Base-by-base conservation (phyloP, 2,113 vertebrate species). In the Climacteris rufus region DNA sequence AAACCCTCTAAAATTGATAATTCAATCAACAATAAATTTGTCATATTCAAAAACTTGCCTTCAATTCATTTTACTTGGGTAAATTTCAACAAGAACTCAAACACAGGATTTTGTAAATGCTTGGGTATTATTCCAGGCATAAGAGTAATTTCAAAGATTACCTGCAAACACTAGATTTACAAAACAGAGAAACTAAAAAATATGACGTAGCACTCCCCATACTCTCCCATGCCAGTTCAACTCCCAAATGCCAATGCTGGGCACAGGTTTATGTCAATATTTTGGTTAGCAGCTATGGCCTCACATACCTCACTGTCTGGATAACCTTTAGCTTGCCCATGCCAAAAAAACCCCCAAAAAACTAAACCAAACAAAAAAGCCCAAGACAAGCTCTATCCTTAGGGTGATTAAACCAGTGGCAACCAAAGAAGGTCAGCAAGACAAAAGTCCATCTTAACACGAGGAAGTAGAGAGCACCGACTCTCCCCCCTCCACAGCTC, bases 261-360 rank as follows among this genome's bases (percentile, higher is more conserved):
- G 21, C 27, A 69, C 1, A 56, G 39, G 10, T 61, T 65, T 40
- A 19, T 3, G 4, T 33, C 17, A 49, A 1, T 63, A 37, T 28
- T 77, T 74, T 40, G 33, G 42, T 40, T 14, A 61, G 52, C 3
- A 53, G 17, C 50, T 83, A 13, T 6, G 21, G 22, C 5, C 18
- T 78, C 63, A 47, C 22, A 27, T 11, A 39, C 9, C 7, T 76
- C 21, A 5, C 15, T 30, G 27, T 37, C 27, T 15, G 42, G 22
- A 33, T 53, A 23, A 59, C 23, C 12, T 35, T 65, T 14, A 85
- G 24, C 6, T 12, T 61, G 35, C 10, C 22, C 6, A 33, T 6
- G 10, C 3, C 6, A 42, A 20, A 45, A 31, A 6, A 1, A 6
- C n/a, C n/a, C n/a, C n/a, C n/a, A 30, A 9, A 10, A 18, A 18